Conservation (phyloP, 2,888 invertebrate species). For the Lycocerus yunnanus region DNA sequence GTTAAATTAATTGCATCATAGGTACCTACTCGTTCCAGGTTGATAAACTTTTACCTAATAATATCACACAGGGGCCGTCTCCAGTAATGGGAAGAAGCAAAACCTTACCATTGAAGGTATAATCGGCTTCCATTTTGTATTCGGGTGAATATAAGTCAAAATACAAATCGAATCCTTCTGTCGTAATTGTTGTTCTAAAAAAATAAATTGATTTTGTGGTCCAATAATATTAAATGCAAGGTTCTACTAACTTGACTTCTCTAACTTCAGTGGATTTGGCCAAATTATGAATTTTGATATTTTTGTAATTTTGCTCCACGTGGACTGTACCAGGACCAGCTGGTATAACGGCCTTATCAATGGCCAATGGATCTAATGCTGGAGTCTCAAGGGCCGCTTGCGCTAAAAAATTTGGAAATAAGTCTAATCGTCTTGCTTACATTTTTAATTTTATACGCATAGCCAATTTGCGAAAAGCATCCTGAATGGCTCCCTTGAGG, state of each 20-base stretch:
- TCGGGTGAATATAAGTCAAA: slow-evolving; percentile 38
- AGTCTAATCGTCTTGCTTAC: background rate
- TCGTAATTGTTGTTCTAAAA: background rate
- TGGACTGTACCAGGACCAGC: slow-evolving; percentile 65
- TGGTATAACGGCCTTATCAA: background rate
- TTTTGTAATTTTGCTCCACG: slow-evolving; percentile 68
- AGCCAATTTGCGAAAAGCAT: background rate
- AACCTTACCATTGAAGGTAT: slow-evolving; percentile 54
- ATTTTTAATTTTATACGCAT: background rate
- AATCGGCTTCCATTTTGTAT: slow-evolving; percentile 68
- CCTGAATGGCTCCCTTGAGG: background rate
- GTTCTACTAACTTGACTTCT: slow-evolving; percentile 59
- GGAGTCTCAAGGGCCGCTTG: slow-evolving; percentile 52
- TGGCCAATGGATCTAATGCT: background rate
- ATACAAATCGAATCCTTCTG: background rate
- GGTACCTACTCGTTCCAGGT: no score
- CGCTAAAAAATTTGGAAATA: slow-evolving; percentile 53
- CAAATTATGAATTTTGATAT: slow-evolving; percentile 67
- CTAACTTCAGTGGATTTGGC: slow-evolving; percentile 60
- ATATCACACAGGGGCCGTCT: slow-evolving; percentile 67
- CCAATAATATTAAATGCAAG: background rate
- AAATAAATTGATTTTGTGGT: background rate
- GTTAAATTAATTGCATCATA: background rate
- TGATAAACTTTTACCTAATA: slow-evolving; percentile 57
- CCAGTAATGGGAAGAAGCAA: slow-evolving; percentile 66